Base-by-base conservation (phyloP, 53 echinoderm and acorn worm species). In the Luidia sarsii region DNA sequence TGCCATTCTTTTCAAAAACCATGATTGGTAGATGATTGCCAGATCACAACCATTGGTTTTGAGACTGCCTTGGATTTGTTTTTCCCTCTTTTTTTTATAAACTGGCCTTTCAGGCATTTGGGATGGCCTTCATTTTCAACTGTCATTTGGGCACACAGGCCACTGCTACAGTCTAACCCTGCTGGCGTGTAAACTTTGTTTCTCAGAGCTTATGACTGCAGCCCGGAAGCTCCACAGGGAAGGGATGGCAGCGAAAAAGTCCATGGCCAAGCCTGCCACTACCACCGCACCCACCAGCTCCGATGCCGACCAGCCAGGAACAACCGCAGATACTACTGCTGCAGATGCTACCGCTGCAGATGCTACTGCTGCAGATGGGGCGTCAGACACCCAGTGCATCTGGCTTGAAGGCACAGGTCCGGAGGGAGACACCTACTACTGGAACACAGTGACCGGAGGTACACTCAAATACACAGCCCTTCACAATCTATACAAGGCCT, bases 391-490 rank as follows among this genome's bases (percentile, higher is more conserved):
- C 20, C 61, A 83, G 51, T 67, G 68, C 19, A 80, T 77, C 4
- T 96, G 96, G 96, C 71, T 90, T 30, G 90, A 92, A 54, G 90
- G 85, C 22, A 87, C 87, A 11, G 88, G 75, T 18, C 75, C 85
- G 29, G 96, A 96, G 39, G 96, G 92, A 1, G 61, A 92, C 59
- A 85, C 86, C 0, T 96, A 96, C 84, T 96, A 96, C 83, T 96
- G 96, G 96, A 96, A 96, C 54, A 90, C 79, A 67, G 82, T 84
- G 36, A 93, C 96, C 23, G 84, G 68, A 50, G 92, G 96, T 89
- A 80, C 43, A 53, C n/a, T 41, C 10, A 18, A 24, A 2, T 45
- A 4, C 4, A 48, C 14, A 15, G 3, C 22, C 46, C 29, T n/a
- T n/a, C n/a, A n/a, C n/a, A n/a, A n/a, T n/a, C n/a, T n/a, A n/a